These are phyloP conservation scores for chimpanzee (Pan troglodytes) DNA, from an alignment of 2,113 vertebrate species.

Conservation along the genomic window NHGRI_mPanTro3-v2.1_pri NC_072414.2:40847001-40847500, in stretches of 20 bases:
- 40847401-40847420: background rate
- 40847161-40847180: background rate
- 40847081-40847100: background rate
- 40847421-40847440: background rate
- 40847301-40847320: background rate
- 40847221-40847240: background rate
- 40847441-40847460: background rate
- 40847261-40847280: background rate
- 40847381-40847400: background rate
- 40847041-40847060: background rate
- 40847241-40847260: background rate
- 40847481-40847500: background rate
- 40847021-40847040: background rate
- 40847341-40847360: background rate
- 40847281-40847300: background rate
- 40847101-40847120: background rate
- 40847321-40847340: background rate
- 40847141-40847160: background rate
- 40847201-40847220: background rate
- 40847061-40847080: background rate
- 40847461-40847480: background rate
- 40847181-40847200: background rate
- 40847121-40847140: background rate
- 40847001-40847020: constrained; percentile 26
- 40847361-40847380: background rate